These are phyloP conservation scores for Athalia cordata DNA, from an alignment of 2,888 invertebrate species.

Conservation along the genomic window DNA sequence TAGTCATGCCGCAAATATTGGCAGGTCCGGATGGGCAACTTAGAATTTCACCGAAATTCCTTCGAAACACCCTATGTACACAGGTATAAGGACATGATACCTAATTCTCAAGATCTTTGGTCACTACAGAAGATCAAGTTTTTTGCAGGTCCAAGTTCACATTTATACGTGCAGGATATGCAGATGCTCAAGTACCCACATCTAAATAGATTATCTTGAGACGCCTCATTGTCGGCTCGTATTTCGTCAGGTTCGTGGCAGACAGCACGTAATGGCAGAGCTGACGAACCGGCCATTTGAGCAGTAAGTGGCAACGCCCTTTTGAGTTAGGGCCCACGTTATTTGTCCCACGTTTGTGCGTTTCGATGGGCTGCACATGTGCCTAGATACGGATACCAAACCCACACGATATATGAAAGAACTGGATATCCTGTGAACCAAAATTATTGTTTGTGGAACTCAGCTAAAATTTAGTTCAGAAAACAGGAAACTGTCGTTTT, in stretches of 20 bases:
- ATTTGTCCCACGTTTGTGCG: not conserved
- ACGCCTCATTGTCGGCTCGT: slow-evolving; percentile 23
- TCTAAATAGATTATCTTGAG: slow-evolving; percentile 3
- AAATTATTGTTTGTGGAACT: no score
- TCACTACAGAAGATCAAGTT: slow-evolving; percentile 5
- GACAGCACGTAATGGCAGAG: slow-evolving; percentile 23
- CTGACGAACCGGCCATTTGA: not conserved
- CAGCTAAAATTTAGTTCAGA: not conserved
- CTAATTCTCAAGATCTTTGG: slow-evolving; percentile 8
- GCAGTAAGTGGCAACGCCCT: slow-evolving; percentile 41
- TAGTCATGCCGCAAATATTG: no score
- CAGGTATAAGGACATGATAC: not conserved
- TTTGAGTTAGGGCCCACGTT: slow-evolving; percentile 26
- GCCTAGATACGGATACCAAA: not conserved
- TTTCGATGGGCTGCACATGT: not conserved
- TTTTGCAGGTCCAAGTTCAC: not conserved
- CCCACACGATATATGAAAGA: not conserved
- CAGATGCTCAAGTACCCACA: not conserved
- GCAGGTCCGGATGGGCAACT: no score
- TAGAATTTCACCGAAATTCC: no score
- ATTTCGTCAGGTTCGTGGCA: slow-evolving; percentile 27
- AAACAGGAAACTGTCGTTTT: not conserved
- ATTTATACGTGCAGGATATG: not conserved
- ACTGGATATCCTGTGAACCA: no score
- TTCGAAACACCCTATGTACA: slow-evolving; percentile 13